These are phyloP conservation scores for Pharmacophagus antenor DNA, from an alignment of 2,888 invertebrate genomes.

Conservation along the genomic window DNA sequence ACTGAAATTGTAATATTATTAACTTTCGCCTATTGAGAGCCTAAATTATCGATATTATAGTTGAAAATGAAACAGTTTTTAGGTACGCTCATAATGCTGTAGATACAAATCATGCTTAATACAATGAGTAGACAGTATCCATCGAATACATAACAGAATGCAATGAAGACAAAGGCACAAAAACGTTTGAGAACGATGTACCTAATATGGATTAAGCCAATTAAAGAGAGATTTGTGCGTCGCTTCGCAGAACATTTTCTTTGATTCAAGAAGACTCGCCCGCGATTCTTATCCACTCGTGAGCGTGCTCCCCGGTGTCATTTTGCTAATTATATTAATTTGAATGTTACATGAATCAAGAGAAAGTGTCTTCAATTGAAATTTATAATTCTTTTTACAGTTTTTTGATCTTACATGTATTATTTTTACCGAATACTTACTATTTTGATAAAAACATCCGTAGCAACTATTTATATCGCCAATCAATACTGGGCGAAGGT, in stretches of 20 bases:
- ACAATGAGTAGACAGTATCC: slow-evolving; percentile 25
- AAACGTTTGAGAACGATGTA: slow-evolving; percentile 30
- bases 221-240: slow-evolving; percentile 62
- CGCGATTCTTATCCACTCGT: slow-evolving; percentile 37
- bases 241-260: slow-evolving; percentile 36
- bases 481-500: too few relatives aligned
- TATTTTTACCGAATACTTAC: too few relatives aligned
- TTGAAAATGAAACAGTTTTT: neutral
- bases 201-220: slow-evolving; percentile 64
- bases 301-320: slow-evolving; percentile 31
- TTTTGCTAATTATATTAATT: slow-evolving; percentile 33
- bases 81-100: neutral
- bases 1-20: too few relatives aligned
- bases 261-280: slow-evolving; percentile 33
- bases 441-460: too few relatives aligned
- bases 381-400: too few relatives aligned
- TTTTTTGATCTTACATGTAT: too few relatives aligned
- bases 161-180: slow-evolving; percentile 41
- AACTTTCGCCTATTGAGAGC: too few relatives aligned
- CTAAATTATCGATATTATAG: neutral
- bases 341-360: slow-evolving; percentile 9
- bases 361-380: too few relatives aligned
- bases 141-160: slow-evolving; percentile 18
- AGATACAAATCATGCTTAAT: neutral
- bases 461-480: too few relatives aligned